Evolutionary conservation across 2,113 vertebrate genomes (phyloP), one percentile per base, ranked within the genome.

Genomic region (Scophthalmus maximus): DNA sequence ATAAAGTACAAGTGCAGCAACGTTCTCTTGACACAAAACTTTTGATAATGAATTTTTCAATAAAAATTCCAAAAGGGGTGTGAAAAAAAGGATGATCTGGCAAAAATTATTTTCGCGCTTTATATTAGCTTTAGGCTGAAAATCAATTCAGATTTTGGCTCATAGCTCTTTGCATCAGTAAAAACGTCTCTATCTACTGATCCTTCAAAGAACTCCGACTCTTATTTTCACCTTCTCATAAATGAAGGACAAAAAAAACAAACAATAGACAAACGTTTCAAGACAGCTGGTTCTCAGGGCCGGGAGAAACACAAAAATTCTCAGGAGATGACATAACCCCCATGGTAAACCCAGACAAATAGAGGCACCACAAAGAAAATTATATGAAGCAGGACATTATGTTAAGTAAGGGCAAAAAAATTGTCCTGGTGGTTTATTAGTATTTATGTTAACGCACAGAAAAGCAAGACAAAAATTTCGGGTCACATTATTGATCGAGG

Each of bases 401-500:
- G 11, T 10, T 42, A 4, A 42, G 17, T 18, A 25, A 68, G 2
- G 18, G 25, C 23, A 14, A 8, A 52, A 2, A 32, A 26, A 66
- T 36, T 4, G n/a, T n/a, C n/a, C n/a, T n/a, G n/a, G n/a, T n/a
- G n/a, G n/a, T n/a, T n/a, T n/a, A n/a, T n/a, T n/a, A 46, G 52
- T 68, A 38, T 51, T 50, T 27, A 34, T 49, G 8, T 23, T n/a
- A 0, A 69, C 2, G 27, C 6, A 63, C 20, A 52, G 17, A 18
- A 3, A 46, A 56, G 44, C 6, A 67, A 36, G 38, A 47, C 49
- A 14, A 51, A 30, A 17, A 36, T 1, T 2, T 62, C 29, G 62
- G 8, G 20, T 74, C 46, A 47, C 32, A 57, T 58, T 38, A 74
- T 27, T 20, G 2, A 53, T 30, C 8, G 34, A 78, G 9, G 47